Percentiles rank a stretch among this genome's conserved stretches.
These are phyloP conservation scores for Drosophila saltans DNA, from an alignment of 1,140 invertebrate species.

Conservation along the genomic window DNA sequence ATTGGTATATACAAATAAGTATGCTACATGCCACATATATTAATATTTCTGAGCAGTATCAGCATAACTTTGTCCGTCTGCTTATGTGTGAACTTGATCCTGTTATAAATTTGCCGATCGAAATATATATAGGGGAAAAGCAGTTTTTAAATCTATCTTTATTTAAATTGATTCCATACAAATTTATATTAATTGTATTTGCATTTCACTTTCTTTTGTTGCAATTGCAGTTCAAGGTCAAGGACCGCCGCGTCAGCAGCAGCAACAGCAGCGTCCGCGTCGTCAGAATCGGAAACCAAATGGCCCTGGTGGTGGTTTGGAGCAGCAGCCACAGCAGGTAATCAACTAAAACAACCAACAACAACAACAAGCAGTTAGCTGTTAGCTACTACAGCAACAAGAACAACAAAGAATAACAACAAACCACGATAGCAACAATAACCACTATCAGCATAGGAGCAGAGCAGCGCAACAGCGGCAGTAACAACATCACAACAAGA, in stretches of 20 bases:
- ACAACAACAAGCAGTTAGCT: constrained; percentile 41
- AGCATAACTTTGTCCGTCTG: no score
- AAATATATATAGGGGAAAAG: no score
- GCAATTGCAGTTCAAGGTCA: constrained; percentile 58
- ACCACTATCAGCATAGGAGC: constrained; percentile 5
- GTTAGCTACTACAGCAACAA: constrained; percentile 26
- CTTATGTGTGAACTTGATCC: no score
- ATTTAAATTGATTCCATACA: no score
- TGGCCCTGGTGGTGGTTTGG: constrained; percentile 72
- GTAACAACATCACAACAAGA: constrained; percentile 35
- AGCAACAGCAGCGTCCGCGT: constrained; percentile 60
- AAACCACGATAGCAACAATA: constrained; percentile 35
- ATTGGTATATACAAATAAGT: no score
- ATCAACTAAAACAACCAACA: constrained; percentile 68
- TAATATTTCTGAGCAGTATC: no score
- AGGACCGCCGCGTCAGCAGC: constrained; percentile 68
- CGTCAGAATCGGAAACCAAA: constrained; percentile 79
- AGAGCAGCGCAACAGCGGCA: constrained; percentile 29
- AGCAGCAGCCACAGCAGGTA: constrained; percentile 81
- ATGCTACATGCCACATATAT: no score
- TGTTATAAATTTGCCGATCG: no score
- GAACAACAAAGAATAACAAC: constrained; percentile 38
- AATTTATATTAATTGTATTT: neutral
- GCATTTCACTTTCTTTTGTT: neutral
- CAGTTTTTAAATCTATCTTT: no score